Evolutionary conservation across 2,888 invertebrate genomes (phyloP).

Genomic region (Yponomeuta cagnagella): DNA sequence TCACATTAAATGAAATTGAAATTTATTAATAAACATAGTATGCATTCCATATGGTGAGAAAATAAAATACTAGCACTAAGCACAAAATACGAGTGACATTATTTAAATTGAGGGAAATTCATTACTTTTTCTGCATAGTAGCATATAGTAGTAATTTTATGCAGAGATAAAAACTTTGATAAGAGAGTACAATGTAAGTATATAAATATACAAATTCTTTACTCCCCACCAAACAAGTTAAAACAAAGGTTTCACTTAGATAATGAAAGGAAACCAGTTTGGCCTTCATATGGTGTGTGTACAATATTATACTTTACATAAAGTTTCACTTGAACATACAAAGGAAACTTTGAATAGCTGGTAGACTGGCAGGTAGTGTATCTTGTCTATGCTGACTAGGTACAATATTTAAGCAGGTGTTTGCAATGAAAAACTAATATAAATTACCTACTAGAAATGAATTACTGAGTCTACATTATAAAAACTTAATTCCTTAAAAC

Average conservation of each 20-base stretch:
- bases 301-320: neutral
- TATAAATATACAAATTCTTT: too few species aligned
- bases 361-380: neutral
- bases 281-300: neutral
- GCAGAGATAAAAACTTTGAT: neutral
- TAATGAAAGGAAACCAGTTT: conserved; percentile 1
- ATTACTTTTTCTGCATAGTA: too few species aligned
- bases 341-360: neutral
- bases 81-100: too few species aligned
- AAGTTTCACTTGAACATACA: conserved; percentile 12
- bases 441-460: too few species aligned
- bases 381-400: neutral
- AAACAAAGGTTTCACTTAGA: neutral
- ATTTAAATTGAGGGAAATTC: too few species aligned
- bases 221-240: neutral
- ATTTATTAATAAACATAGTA: too few species aligned
- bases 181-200: too few species aligned
- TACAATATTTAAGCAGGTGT: neutral
- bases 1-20: too few species aligned
- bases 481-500: too few species aligned
- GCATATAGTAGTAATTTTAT: neutral
- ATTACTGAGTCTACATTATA: too few species aligned
- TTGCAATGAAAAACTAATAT: neutral
- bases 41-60: too few species aligned
- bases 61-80: too few species aligned